These are phyloP conservation scores for Metallyticus violacea DNA, from an alignment of 2,888 invertebrate genomes.

Conservation along the genomic window DNA sequence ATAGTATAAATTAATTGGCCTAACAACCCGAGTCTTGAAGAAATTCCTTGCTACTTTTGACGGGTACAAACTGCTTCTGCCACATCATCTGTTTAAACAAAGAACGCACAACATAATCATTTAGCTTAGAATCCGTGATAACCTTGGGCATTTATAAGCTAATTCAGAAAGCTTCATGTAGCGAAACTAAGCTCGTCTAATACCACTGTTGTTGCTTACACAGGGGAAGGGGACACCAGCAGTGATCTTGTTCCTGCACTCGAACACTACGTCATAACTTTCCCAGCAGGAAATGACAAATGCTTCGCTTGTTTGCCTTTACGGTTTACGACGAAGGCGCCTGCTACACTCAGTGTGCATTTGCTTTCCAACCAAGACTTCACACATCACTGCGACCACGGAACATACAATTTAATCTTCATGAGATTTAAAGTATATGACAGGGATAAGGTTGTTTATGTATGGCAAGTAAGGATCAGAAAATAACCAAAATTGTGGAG, in stretches of 20 bases:
- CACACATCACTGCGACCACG: neutral
- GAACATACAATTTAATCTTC: neutral
- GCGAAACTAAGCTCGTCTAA: too few relatives aligned
- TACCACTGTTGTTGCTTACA: too few relatives aligned
- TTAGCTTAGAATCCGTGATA: too few relatives aligned
- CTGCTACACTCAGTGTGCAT: neutral
- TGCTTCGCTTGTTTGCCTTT: neutral
- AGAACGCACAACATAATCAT: too few relatives aligned
- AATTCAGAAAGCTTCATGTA: too few relatives aligned
- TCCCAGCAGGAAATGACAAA: neutral
- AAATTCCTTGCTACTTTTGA: too few relatives aligned
- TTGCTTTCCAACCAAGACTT: neutral
- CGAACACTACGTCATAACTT: neutral
- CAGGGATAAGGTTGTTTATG: neutral
- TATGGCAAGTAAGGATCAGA: neutral
- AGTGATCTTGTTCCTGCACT: neutral
- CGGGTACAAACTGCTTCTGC: too few relatives aligned
- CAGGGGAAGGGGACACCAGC: neutral
- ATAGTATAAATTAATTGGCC: too few relatives aligned
- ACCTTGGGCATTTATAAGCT: too few relatives aligned
- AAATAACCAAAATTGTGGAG: too few relatives aligned
- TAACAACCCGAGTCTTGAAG: too few relatives aligned
- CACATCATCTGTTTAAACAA: too few relatives aligned
- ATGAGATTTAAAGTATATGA: neutral
- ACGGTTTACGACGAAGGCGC: neutral